Evolutionary conservation across 2,888 invertebrate genomes (phyloP).

Genomic region (Phengaris arion): DNA sequence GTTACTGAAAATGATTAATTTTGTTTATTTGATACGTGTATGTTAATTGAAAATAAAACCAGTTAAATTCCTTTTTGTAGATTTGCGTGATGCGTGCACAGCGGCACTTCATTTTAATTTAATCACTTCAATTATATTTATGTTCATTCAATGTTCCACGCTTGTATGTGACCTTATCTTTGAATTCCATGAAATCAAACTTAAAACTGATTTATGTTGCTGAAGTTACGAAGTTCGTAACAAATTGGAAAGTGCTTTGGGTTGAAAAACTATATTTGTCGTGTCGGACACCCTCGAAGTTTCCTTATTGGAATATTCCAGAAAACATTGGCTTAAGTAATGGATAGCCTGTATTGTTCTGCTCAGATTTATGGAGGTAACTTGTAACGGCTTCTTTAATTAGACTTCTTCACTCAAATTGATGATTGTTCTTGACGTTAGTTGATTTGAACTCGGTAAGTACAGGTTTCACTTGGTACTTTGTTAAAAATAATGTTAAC

Average conservation of each 20-base stretch:
- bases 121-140: conserved; percentile 1
- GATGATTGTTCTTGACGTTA: conserved; percentile 75
- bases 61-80: not conserved
- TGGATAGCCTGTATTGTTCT: conserved; percentile 75
- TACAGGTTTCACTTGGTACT: conserved; percentile 44
- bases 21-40: no score
- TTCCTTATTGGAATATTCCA: conserved; percentile 72
- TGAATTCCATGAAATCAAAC: conserved; percentile 33
- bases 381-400: conserved; percentile 79
- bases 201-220: conserved; percentile 56
- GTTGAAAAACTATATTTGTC: conserved; percentile 75
- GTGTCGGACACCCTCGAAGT: conserved; percentile 59
- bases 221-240: conserved; percentile 52
- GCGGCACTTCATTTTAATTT: not conserved
- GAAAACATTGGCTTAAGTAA: conserved; percentile 68
- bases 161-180: not conserved
- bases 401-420: conserved; percentile 76
- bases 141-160: not conserved
- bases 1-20: no score
- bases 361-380: conserved; percentile 78
- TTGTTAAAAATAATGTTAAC: conserved; percentile 23
- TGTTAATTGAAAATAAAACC: not conserved
- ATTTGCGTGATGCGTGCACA: not conserved
- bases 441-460: conserved; percentile 62
- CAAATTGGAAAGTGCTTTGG: conserved; percentile 59